A percentile compares a stretch with the other conserved stretches of the same genome.
phyloP scores from a whole-genome alignment of 2,888 invertebrate species.

The Xestia sexstrigata region DNA sequence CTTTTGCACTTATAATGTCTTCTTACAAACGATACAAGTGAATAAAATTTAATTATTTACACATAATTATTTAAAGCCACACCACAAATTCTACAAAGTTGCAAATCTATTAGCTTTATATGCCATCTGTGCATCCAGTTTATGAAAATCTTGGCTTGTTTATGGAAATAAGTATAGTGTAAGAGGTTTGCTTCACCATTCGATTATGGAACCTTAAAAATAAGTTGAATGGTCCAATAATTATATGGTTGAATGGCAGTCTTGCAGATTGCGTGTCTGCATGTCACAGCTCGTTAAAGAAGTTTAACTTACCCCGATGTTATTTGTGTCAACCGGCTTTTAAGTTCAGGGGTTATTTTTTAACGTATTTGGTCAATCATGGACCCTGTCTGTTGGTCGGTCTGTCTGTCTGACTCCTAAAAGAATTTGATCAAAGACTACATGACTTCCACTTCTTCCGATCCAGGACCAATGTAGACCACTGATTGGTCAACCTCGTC shows the following conservation, averaged over 20 bases:
- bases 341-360: background rate
- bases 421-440: background rate
- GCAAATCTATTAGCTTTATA: no score
- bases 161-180: background rate
- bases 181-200: background rate
- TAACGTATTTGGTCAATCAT: background rate
- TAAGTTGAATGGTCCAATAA: conserved; percentile 27
- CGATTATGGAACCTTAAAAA: conserved; percentile 21
- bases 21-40: background rate
- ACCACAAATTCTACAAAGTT: no score
- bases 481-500: background rate
- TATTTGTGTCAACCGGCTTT: no score
- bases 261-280: conserved; percentile 31
- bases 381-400: background rate
- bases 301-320: conserved; percentile 4
- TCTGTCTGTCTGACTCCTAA: background rate
- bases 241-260: conserved; percentile 31
- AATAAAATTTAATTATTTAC: background rate
- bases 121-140: background rate
- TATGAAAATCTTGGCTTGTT: background rate
- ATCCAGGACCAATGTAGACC: background rate
- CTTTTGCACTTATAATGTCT: background rate
- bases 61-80: background rate
- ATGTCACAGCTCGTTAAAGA: background rate
- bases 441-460: background rate